Evolutionary conservation across 1,140 invertebrate species (phyloP), one percentile per base, ranked within the genome.

Genomic region (Harpegnathos saltator): DNA sequence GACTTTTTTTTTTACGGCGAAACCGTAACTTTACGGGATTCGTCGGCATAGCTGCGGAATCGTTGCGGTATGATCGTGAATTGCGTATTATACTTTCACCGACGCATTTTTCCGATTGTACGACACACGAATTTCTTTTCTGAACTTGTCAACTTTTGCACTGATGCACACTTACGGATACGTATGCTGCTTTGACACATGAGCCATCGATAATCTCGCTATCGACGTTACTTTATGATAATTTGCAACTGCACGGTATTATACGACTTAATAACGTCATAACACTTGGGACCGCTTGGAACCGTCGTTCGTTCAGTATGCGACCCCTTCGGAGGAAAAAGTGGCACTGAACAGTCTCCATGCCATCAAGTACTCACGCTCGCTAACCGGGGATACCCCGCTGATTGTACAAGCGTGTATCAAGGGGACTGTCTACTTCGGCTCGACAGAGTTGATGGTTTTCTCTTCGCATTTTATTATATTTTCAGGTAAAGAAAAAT

Each of bases 291-390:
- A n/a, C 14, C 48, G 1, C 3, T 56, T 15, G 12, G 26, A 58
- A 19, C n/a, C 22, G 22, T 52, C 26, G 26, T 44, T 71, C 52
- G 58, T 78, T 58, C 56, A 44, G 52, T 71, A 48, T 83, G 85
- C 59, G 83, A 69, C 1, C 68, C 29, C 22, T 59, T 24, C 50
- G 78, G 78, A 77, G 48, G 78, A 78, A 83, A 89, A 69, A 54
- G 77, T 52, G 26, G 56, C 38, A 89, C 87, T 88, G 86, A 77
- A 48, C 77, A 56, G 56, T 62, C 17, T 50, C 54, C 61, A 59
- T 68, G 7, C 52, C 15, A 56, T 11, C 66, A 78, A 85, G 68
- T 69, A 63, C 58, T 19, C 82, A 73, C 63, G 19, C 65, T 81
- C 82, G 72, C 66, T 54, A 58, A 71, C 66, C 33, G 65, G 65